These are phyloP conservation scores for Myrmecophaga tridactyla DNA, from an alignment of 2,113 vertebrate genomes.

Conservation along the genomic window DNA sequence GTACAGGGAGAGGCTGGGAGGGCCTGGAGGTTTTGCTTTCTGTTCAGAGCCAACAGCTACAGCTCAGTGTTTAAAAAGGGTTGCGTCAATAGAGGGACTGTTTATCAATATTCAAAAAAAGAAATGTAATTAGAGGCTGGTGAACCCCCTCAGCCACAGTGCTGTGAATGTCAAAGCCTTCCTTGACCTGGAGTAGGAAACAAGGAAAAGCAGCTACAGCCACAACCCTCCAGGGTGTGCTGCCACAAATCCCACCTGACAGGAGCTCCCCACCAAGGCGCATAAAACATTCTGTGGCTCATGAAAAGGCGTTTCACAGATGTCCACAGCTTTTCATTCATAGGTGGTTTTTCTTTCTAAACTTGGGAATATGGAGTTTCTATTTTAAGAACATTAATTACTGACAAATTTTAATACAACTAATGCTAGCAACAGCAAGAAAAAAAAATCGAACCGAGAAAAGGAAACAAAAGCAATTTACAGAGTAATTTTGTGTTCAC, in stretches of 20 bases:
- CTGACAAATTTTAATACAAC: constrained; percentile 57
- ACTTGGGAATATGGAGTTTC: constrained; percentile 28
- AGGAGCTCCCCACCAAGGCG: not conserved
- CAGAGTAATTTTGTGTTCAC: constrained; percentile 29
- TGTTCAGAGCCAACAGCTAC: constrained; percentile 57
- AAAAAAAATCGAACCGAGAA: constrained; percentile 35
- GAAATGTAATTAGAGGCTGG: constrained; percentile 70
- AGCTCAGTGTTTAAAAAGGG: constrained; percentile 53
- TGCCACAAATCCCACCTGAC: constrained; percentile 21
- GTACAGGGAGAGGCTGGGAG: not conserved
- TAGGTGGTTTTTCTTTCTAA: constrained; percentile 67
- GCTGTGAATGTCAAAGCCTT: constrained; percentile 62
- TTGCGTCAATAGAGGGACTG: constrained; percentile 65
- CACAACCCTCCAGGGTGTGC: not conserved
- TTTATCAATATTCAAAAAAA: constrained; percentile 71
- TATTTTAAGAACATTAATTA: constrained; percentile 73
- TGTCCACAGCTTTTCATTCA: constrained; percentile 20
- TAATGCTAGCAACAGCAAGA: constrained; percentile 30
- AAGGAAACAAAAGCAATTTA: constrained; percentile 62
- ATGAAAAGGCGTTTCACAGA: constrained; percentile 17
- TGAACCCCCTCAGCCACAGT: constrained; percentile 18
- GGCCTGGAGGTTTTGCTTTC: not conserved
- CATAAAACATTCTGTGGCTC: constrained; percentile 23
- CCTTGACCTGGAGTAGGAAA: constrained; percentile 45
- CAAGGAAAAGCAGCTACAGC: constrained; percentile 25